Base-by-base conservation (phyloP, 2,113 vertebrate species). In the Saimiri boliviensis region DNA sequence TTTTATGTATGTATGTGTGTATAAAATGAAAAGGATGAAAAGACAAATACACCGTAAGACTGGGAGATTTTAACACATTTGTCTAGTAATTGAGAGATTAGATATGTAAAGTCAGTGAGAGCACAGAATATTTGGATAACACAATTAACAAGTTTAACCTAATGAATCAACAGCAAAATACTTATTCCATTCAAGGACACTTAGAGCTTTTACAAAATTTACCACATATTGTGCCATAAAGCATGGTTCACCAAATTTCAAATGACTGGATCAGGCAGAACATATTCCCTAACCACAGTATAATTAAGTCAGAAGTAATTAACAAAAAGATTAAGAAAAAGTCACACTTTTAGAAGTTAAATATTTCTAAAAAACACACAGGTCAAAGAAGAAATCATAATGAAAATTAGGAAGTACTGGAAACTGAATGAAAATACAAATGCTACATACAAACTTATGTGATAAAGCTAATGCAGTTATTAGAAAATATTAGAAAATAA, bases 371-470 rank as follows among this genome's bases (percentile, higher is more conserved):
- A 88, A 60, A 85, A 25, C 47, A 58, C 10, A 49, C 2, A 58
- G 7, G 5, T 92, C 45, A 83, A 86, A 79, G 49, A 95, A 84
- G 52, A 95, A 85, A 89, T 91, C 47, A 89, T 47, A 91, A 76
- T 56, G 13, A 58, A 82, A 86, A 63, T 73, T 49, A 49, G 42
- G 35, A 86, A 86, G 40, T 42, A 5, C 21, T 85, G 56, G 83
- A 30, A 76, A 90, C 9, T 23, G 20, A 73, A 76, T 40, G 52
- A 40, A 23, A 84, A 49, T 84, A 42, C 86, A 96, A 92, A 49
- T 25, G 32, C 19, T 60, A 8, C 42, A 20, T 47, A 47, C 32
- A 42, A 56, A 86, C 7, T 68, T 27, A 47, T 3, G 16, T 77
- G 32, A n/a, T 68, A 42, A 66, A 30, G 54, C 10, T 14, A 11